Evolutionary conservation across 2,113 vertebrate species (phyloP), one percentile per base, ranked within the genome.

Genomic region (Rhagologus leucostigma): DNA sequence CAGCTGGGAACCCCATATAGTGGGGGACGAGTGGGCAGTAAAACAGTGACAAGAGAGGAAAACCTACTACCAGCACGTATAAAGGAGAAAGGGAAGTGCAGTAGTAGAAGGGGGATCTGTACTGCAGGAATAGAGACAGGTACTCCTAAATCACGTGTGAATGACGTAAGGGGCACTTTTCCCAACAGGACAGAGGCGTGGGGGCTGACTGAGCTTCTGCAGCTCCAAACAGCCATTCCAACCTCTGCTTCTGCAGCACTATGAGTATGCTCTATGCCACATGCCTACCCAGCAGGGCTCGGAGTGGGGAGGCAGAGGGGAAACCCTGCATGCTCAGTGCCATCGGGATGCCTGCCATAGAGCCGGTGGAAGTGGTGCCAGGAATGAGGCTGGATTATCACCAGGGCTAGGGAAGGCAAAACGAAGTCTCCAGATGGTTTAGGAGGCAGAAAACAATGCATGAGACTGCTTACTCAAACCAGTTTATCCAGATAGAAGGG

Each of bases 271-370:
- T 76, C 33, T 30, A 12, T 77, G 41, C 19, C n/a, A 46, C 49
- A 24, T 1, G 1, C 33, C 0, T 0, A 23, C 16, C 12, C 30
- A 47, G 24, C 10, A 55, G 57, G 33, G 49, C 50, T 70, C 5
- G 2, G 27, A 16, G 4, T 20, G 17, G 19, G 3, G 11, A 52
- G 18, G 27, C 35, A 75, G 24, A n/a, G 47, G 39, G 46, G 39
- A 70, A 76, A 26, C 8, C 2, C 26, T 60, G 23, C 13, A 26
- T 17, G 6, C 41, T 33, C 39, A n/a, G 27, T 39, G 19, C 33
- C 1, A 0, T 7, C 1, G 0, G 29, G 33, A 27, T 71, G 65
- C 57, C 74, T 79, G n/a, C 24, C 59, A 57, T 22, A 18, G 13
- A 74, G 18, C 10, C 6, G 0, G 3, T 23, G 68, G 50, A 84